Conservation (phyloP, 2,888 invertebrate genomes). For the Onchidella celtica region DNA sequence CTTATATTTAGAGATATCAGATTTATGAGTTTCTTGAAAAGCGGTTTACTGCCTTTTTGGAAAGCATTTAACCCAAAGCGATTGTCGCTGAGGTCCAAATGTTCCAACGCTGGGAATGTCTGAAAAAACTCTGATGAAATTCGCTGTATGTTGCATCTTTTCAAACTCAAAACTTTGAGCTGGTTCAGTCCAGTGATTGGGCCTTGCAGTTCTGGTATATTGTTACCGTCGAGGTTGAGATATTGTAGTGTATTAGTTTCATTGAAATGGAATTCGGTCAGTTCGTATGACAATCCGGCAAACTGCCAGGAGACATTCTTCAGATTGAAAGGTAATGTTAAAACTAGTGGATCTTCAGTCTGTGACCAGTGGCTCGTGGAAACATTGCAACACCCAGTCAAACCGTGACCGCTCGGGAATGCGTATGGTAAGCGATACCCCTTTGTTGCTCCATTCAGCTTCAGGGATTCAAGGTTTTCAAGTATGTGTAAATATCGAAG, state of each 20-base stretch:
- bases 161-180: neutral
- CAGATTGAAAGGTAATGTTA: no score
- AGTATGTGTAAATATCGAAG: no score
- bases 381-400: no score
- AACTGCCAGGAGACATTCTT: no score
- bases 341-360: no score
- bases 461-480: no score
- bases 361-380: no score
- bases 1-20: conserved; percentile 25
- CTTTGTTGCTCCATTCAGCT: no score
- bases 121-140: conserved; percentile 18
- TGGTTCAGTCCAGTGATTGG: conserved; percentile 15
- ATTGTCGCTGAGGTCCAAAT: conserved; percentile 24
- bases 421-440: no score
- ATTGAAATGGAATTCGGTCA: conserved; percentile 22
- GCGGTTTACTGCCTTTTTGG: neutral
- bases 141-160: neutral
- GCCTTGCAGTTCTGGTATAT: conserved; percentile 14
- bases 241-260: conserved; percentile 15
- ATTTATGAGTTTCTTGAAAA: neutral
- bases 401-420: no score
- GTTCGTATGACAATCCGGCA: conserved; percentile 15
- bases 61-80: neutral
- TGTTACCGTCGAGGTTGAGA: conserved; percentile 8
- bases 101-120: neutral